Conservation (phyloP, 2,113 vertebrate genomes). For the Etheostoma cragini region DNA sequence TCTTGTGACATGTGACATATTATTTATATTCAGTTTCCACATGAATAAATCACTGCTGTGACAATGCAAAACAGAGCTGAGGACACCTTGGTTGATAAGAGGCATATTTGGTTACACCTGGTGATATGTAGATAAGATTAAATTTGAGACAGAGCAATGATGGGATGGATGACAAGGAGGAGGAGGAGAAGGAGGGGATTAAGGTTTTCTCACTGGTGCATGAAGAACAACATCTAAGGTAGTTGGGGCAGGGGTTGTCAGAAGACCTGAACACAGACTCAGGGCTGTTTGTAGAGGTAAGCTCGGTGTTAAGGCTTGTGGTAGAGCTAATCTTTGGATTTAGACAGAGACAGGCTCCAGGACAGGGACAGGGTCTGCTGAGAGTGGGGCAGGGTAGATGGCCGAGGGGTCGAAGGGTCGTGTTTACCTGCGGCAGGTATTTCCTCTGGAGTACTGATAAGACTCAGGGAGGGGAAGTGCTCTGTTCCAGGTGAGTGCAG, state of each 20-base stretch:
- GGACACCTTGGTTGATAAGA: constrained; percentile 75
- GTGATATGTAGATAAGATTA: constrained; percentile 85
- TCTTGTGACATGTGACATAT: constrained; percentile 63
- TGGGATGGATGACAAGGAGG: constrained; percentile 33
- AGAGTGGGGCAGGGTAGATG: constrained; percentile 73
- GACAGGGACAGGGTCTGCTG: constrained; percentile 41
- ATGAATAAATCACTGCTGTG: constrained; percentile 71
- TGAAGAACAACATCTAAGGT: constrained; percentile 76
- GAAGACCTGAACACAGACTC: constrained; percentile 26
- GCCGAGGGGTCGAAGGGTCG: constrained; percentile 81
- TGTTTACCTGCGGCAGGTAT: constrained; percentile 88
- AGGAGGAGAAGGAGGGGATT: constrained; percentile 25
- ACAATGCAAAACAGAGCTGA: constrained; percentile 75
- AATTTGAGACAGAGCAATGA: constrained; percentile 75
- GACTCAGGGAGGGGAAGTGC: constrained; percentile 84
- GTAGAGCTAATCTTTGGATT: constrained; percentile 61
- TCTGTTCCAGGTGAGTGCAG: constrained; percentile 88
- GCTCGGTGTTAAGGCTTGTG: constrained; percentile 17
- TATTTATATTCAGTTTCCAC: constrained; percentile 58
- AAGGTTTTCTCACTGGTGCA: constrained; percentile 64
- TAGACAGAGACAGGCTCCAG: constrained; percentile 44
- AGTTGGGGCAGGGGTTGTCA: constrained; percentile 32
- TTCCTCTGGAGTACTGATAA: constrained; percentile 88
- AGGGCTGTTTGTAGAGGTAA: constrained; percentile 1
- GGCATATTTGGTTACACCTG: constrained; percentile 79